A percentile compares a stretch with the other conserved stretches of the same genome.
phyloP scores from a whole-genome alignment of 2,113 vertebrate species.

The Pseudolaguvia tuberculata region DNA sequence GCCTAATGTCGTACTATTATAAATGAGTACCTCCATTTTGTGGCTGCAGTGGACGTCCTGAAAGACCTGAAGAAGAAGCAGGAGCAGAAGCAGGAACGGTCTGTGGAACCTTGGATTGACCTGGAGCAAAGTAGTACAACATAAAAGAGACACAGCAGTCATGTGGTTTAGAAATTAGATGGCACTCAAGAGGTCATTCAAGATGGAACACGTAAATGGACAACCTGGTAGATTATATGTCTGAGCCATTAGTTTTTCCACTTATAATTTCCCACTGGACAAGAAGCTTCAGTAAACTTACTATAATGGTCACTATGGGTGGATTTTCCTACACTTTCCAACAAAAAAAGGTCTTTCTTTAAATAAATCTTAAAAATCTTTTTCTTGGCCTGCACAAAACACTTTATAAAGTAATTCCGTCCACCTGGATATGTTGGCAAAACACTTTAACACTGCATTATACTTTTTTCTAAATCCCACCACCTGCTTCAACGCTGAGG shows the following conservation, averaged over 20 bases:
- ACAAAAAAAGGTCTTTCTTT: neutral
- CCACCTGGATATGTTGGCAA: neutral
- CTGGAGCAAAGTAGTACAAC: slow-evolving; percentile 48
- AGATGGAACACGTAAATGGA: neutral
- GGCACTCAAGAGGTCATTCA: neutral
- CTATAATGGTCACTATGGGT: neutral
- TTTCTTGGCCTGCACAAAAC: neutral
- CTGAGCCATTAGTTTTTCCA: neutral
- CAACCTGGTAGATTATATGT: neutral
- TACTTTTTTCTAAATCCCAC: neutral
- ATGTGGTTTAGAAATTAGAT: neutral
- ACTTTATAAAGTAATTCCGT: neutral
- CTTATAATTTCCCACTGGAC: neutral
- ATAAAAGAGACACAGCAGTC: neutral
- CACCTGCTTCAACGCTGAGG: neutral
- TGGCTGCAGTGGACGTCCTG: slow-evolving; percentile 56
- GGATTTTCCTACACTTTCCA: neutral
- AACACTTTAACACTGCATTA: neutral
- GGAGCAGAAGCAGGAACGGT: slow-evolving; percentile 42
- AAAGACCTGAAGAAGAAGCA: slow-evolving; percentile 41
- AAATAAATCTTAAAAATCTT: too few relatives aligned
- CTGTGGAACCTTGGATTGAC: slow-evolving; percentile 57
- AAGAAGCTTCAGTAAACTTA: neutral
- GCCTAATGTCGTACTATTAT: too few relatives aligned
- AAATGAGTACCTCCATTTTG: slow-evolving; percentile 62